phyloP scores from a whole-genome alignment of 2,113 vertebrate genomes.

The Labeo rohita region DNA sequence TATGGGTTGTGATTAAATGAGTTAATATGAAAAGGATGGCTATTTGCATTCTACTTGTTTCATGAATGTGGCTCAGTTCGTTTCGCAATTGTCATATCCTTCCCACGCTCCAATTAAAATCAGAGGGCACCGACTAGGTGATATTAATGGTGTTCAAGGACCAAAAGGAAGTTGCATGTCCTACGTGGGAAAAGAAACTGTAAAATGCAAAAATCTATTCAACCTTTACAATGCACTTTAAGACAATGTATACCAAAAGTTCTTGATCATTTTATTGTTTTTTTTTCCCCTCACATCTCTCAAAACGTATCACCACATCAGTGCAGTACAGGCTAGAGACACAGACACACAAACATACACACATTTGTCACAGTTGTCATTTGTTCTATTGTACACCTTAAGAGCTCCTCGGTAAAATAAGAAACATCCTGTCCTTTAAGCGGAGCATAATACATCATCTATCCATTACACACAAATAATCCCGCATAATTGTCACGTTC shows the following conservation, averaged over 20 bases:
- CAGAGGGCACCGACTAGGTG: not conserved
- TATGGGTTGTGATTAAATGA: not conserved
- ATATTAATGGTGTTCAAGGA: not conserved
- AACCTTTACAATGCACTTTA: not conserved
- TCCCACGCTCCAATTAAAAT: not conserved
- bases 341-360: conserved; percentile 51
- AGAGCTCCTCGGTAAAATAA: conserved; percentile 31
- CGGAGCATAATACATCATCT: conserved; percentile 36
- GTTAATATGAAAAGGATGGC: not conserved
- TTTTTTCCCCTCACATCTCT: conserved; percentile 55
- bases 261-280: conserved; percentile 84
- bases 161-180: not conserved
- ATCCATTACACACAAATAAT: conserved; percentile 34
- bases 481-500: conserved; percentile 7
- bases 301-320: conserved; percentile 73
- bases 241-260: conserved; percentile 69
- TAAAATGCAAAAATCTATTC: not conserved
- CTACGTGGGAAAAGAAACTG: not conserved
- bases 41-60: not conserved
- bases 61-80: not conserved
- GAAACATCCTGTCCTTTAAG: not conserved
- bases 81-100: not conserved
- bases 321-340: conserved; percentile 82
- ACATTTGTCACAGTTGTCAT: conserved; percentile 45
- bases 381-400: conserved; percentile 53